A percentile compares a stretch with the other conserved stretches of the same genome.
Evolutionary conservation across 2,888 invertebrate genomes (phyloP).

Genomic region (Stenodema calcarata): DNA sequence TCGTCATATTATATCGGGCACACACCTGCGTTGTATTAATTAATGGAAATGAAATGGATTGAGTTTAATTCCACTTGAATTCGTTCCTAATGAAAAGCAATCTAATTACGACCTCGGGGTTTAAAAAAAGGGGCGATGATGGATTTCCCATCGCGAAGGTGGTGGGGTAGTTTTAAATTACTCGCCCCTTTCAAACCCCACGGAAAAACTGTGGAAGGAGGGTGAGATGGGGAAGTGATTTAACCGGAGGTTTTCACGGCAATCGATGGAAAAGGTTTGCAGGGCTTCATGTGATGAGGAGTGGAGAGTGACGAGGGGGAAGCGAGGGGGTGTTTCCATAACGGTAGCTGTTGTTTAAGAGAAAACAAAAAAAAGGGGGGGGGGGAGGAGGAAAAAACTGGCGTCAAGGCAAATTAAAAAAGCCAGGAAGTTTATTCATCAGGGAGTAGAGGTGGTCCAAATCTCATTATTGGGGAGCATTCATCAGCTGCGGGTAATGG

Average conservation of each 20-base stretch:
- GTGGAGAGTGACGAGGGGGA: neutral
- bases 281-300: no score
- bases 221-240: neutral
- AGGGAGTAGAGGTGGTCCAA: neutral
- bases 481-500: neutral
- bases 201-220: neutral
- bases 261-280: neutral
- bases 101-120: neutral
- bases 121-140: neutral
- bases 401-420: slow-evolving; percentile 5
- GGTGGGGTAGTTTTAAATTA: neutral
- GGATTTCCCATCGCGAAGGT: neutral
- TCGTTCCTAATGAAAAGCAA: neutral
- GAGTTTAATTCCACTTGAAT: neutral
- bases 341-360: neutral
- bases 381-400: neutral
- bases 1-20: no score
- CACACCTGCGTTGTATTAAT: neutral
- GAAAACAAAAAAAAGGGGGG: neutral
- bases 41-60: neutral
- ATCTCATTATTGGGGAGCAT: slow-evolving; percentile 11
- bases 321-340: neutral
- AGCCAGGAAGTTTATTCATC: slow-evolving; percentile 21
- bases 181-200: neutral
- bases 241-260: neutral